phyloP scores from a whole-genome alignment of 2,888 invertebrate species.

The Harpalus rubripes region DNA sequence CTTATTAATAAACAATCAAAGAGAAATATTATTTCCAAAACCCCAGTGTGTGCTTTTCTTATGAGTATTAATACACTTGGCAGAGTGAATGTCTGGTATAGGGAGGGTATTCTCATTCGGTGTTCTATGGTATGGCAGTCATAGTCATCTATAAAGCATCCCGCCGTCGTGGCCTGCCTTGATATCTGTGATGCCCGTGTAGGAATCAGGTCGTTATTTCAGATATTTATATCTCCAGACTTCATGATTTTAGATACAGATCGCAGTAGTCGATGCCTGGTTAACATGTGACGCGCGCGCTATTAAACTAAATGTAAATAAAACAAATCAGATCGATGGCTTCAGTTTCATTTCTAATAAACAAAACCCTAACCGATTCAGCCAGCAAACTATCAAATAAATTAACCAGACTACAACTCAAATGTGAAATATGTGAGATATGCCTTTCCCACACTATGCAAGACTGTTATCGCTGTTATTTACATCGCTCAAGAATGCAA shows the following conservation, averaged over 20 bases:
- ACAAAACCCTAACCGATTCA: conserved; percentile 55
- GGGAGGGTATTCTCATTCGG: not conserved
- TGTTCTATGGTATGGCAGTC: not conserved
- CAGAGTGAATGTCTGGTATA: not conserved
- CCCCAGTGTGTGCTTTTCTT: not conserved
- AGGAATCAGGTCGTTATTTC: conserved; percentile 65
- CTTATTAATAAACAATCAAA: no score
- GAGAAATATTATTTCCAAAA: no score
- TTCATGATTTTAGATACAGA: conserved; percentile 67
- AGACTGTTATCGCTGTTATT: not conserved
- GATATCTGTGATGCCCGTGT: conserved; percentile 39
- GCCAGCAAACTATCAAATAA: conserved; percentile 26
- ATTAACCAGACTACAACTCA: conserved; percentile 11
- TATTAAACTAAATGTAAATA: conserved; percentile 67
- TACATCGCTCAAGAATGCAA: not conserved
- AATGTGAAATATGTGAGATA: not conserved
- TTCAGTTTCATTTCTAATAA: conserved; percentile 66
- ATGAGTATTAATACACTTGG: not conserved
- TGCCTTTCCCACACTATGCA: not conserved
- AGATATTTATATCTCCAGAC: conserved; percentile 65
- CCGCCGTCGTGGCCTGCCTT: conserved; percentile 19
- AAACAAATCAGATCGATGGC: conserved; percentile 65
- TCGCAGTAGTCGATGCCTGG: conserved; percentile 65
- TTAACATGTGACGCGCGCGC: conserved; percentile 66
- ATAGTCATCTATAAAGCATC: conserved; percentile 44